phyloP scores from a whole-genome alignment of 2,113 vertebrate species.

The Laterallus jamaicensis region DNA sequence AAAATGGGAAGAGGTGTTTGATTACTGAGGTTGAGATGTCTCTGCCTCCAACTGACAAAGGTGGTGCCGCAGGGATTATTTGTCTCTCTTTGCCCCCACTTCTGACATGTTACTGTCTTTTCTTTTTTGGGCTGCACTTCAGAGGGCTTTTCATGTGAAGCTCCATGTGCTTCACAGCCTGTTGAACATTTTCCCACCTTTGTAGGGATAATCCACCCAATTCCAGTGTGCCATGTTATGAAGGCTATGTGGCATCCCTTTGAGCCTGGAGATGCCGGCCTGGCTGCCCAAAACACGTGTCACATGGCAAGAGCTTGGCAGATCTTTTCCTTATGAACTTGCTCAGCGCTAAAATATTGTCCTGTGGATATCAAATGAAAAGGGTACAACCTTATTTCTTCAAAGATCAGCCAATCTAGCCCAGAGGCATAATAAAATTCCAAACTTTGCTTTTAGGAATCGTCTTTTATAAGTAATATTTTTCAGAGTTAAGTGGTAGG shows the following conservation, averaged over 20 bases:
- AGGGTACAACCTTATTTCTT: constrained; percentile 96
- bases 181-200: not conserved
- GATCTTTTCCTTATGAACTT: constrained; percentile 81
- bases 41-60: not conserved
- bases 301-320: constrained; percentile 69
- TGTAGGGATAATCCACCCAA: constrained; percentile 81
- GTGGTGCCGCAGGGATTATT: not conserved
- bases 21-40: not conserved
- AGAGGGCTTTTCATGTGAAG: not conserved
- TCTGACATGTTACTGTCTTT: not conserved
- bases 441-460: constrained; percentile 89
- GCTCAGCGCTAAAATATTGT: constrained; percentile 84
- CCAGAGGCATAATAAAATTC: constrained; percentile 94
- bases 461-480: constrained; percentile 92
- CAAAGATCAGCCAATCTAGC: constrained; percentile 86
- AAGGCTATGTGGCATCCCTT: constrained; percentile 79
- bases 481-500: constrained; percentile 87
- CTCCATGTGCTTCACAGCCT: not conserved
- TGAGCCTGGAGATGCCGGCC: constrained; percentile 74
- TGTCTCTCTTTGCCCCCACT: not conserved
- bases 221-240: constrained; percentile 73
- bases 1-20: not conserved
- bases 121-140: not conserved
- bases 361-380: constrained; percentile 91
- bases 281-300: constrained; percentile 74